phyloP scores from a whole-genome alignment of 2,888 invertebrate species.

The Cremastinae sp. region DNA sequence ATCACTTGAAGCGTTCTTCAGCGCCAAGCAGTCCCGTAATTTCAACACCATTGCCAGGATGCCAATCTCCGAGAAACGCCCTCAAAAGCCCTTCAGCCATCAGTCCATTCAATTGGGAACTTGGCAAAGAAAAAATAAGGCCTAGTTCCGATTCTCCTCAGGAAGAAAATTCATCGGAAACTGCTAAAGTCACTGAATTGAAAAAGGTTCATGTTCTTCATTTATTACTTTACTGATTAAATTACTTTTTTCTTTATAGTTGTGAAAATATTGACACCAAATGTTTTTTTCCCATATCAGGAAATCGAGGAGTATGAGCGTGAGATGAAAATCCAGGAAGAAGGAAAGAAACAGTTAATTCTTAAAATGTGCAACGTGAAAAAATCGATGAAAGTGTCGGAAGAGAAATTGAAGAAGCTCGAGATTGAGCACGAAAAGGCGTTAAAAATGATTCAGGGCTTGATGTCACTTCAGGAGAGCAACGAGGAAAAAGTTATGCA shows the following conservation, averaged over 20 bases:
- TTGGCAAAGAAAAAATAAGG: conserved; percentile 65
- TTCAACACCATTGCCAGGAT: conserved; percentile 66
- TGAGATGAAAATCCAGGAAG: conserved; percentile 72
- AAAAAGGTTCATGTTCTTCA: conserved; percentile 68
- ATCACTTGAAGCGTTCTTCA: conserved; percentile 69
- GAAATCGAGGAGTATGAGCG: conserved; percentile 73
- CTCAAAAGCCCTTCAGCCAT: conserved; percentile 67
- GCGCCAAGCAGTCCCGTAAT: conserved; percentile 73
- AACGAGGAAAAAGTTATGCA: conserved; percentile 79
- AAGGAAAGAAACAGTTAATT: conserved; percentile 74
- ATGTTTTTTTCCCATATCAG: conserved; percentile 58
- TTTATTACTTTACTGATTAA: not conserved
- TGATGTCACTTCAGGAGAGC: conserved; percentile 82
- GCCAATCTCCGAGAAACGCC: conserved; percentile 64
- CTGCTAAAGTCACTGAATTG: conserved; percentile 65
- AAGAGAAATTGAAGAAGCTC: conserved; percentile 79
- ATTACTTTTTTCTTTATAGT: not conserved
- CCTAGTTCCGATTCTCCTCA: conserved; percentile 48
- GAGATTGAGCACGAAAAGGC: conserved; percentile 82
- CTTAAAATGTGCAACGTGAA: conserved; percentile 73
- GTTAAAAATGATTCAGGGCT: conserved; percentile 83
- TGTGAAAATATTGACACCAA: not conserved
- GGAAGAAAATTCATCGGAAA: conserved; percentile 55
- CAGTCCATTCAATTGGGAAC: conserved; percentile 71
- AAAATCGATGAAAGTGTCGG: conserved; percentile 67